Evolutionary conservation across 2,113 vertebrate genomes (phyloP).

Genomic region (Myrmecobius fasciatus): DNA sequence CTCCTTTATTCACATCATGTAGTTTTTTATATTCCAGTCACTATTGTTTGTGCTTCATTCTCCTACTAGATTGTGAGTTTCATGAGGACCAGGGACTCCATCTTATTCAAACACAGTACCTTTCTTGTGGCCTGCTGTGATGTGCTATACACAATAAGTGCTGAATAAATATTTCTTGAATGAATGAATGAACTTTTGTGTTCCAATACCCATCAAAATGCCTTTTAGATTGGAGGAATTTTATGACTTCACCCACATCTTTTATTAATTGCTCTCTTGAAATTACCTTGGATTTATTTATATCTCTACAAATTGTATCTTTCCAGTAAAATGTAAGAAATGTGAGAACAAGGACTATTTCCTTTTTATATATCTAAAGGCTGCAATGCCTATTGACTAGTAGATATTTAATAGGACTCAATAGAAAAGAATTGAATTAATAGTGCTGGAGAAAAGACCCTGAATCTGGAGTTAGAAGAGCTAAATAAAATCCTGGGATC

Average conservation of each 20-base stretch:
- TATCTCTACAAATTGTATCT: neutral
- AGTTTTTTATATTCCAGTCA: neutral
- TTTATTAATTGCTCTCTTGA: neutral
- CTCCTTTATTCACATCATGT: neutral
- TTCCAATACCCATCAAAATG: neutral
- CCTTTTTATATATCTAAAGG: neutral
- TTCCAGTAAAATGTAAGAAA: neutral
- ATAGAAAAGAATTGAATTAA: neutral
- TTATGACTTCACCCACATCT: neutral
- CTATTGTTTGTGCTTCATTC: neutral
- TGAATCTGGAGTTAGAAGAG: neutral
- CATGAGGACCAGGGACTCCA: neutral
- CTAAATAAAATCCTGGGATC: neutral
- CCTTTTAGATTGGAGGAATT: neutral
- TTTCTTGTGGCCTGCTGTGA: neutral
- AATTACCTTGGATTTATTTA: neutral
- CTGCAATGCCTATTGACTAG: neutral
- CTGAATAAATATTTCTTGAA: neutral
- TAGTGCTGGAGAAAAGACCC: neutral
- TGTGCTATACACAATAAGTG: neutral
- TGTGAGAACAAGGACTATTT: neutral
- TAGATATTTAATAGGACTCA: neutral
- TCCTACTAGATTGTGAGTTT: neutral
- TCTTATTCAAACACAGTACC: neutral
- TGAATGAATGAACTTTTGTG: neutral